phyloP scores from a whole-genome alignment of 2,888 invertebrate genomes.

The Mimumesa dahlbomi region DNA sequence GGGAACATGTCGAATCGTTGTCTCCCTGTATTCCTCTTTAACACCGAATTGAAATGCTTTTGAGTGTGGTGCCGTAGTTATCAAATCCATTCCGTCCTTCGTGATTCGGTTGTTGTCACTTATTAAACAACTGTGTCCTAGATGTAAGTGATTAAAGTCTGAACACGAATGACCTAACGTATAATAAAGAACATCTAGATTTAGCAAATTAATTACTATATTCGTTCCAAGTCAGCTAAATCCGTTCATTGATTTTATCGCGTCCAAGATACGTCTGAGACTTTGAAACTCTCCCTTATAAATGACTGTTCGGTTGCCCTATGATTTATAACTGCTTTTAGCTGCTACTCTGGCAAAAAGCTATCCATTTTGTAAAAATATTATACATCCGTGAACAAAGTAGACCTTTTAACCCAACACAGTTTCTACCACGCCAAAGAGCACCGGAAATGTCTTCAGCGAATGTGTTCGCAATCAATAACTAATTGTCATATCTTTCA shows the following conservation, averaged over 20 bases:
- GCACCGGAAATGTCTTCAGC: too few relatives aligned
- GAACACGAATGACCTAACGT: too few relatives aligned
- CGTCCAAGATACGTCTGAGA: constrained; percentile 40
- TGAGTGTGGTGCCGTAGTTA: too few relatives aligned
- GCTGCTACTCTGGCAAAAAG: constrained; percentile 71
- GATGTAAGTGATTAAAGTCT: too few relatives aligned
- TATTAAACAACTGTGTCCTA: too few relatives aligned
- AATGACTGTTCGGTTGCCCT: constrained; percentile 70
- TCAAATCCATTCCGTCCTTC: too few relatives aligned
- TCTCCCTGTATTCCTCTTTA: too few relatives aligned
- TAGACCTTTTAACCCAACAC: constrained; percentile 53
- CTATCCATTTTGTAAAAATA: constrained; percentile 65
- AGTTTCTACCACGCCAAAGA: too few relatives aligned
- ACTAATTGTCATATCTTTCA: too few relatives aligned
- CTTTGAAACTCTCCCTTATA: constrained; percentile 70
- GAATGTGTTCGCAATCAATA: too few relatives aligned
- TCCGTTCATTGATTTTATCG: constrained; percentile 3
- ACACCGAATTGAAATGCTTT: too few relatives aligned
- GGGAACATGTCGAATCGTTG: constrained; percentile 6
- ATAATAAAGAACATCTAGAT: not conserved
- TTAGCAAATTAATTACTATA: constrained; percentile 6
- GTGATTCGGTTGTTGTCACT: too few relatives aligned
- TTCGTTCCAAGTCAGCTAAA: constrained; percentile 5
- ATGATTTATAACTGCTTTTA: constrained; percentile 80
- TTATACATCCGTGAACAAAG: constrained; percentile 51